A percentile compares a stretch with the other conserved stretches of the same genome.
phyloP scores from a whole-genome alignment of 2,888 invertebrate species.

The Dioctria linearis region DNA sequence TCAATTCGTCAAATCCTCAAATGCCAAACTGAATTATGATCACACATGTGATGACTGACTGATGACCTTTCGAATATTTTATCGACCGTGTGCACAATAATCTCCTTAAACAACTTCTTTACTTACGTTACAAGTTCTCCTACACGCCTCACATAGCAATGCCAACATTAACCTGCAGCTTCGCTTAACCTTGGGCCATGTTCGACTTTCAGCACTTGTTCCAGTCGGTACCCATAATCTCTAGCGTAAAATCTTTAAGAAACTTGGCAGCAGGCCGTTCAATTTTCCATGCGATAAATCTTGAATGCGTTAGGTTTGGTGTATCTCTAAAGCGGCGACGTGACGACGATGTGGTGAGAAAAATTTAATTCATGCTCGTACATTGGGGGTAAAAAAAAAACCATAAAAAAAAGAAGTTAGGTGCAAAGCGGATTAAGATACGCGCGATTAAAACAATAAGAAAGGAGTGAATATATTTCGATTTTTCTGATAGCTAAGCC shows the following conservation, averaged over 20 bases:
- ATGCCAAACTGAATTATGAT: slow-evolving; percentile 12
- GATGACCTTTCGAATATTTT: slow-evolving; percentile 11
- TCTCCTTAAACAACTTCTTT: slow-evolving; percentile 24
- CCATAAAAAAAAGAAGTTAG: too few species aligned
- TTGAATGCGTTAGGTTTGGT: neutral
- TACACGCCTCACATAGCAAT: neutral
- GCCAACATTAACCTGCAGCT: neutral
- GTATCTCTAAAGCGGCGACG: too few species aligned
- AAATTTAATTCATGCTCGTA: too few species aligned
- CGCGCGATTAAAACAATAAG: too few species aligned
- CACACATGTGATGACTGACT: neutral
- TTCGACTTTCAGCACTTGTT: slow-evolving; percentile 4
- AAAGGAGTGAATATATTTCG: too few species aligned
- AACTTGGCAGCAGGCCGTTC: neutral
- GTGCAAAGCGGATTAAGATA: too few species aligned
- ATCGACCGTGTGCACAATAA: neutral
- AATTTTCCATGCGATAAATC: neutral
- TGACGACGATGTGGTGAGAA: too few species aligned
- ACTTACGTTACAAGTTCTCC: slow-evolving; percentile 17
- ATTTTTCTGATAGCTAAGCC: too few species aligned
- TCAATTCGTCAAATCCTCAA: slow-evolving; percentile 9
- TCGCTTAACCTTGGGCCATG: neutral
- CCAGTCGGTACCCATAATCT: neutral
- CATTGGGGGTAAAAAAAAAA: too few species aligned
- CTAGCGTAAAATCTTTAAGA: neutral